phyloP scores from a whole-genome alignment of 2,797 vertebrate species.

The Rhyacichthys aspro region DNA sequence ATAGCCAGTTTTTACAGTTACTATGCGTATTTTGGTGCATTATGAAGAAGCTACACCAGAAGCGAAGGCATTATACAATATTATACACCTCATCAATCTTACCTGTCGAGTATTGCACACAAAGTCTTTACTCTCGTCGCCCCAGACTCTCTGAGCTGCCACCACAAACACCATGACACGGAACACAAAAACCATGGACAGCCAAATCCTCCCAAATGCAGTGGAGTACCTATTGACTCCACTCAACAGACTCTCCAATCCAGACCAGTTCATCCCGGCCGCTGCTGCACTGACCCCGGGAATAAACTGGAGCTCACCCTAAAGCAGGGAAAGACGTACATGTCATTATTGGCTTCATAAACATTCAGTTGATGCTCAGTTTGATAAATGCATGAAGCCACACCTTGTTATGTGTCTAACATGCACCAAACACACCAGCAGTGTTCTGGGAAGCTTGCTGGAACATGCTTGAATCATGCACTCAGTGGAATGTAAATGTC shows the following conservation, averaged over 20 bases:
- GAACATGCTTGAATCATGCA: conserved; percentile 12
- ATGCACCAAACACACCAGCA: not conserved
- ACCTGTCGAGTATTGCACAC: conserved; percentile 90
- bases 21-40: no score
- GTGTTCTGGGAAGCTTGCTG: not conserved
- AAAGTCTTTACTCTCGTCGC: conserved; percentile 90
- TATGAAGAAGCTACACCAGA: no score
- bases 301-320: conserved; percentile 10
- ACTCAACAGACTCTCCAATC: conserved; percentile 84
- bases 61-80: no score
- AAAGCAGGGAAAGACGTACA: not conserved
- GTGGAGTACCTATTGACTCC: conserved; percentile 94
- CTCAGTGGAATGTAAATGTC: not conserved
- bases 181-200: conserved; percentile 94
- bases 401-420: not conserved
- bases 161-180: conserved; percentile 92
- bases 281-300: conserved; percentile 20
- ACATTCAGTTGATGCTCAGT: not conserved
- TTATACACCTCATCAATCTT: conserved; percentile 7
- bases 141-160: conserved; percentile 90
- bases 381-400: not conserved
- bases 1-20: no score
- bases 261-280: conserved; percentile 89
- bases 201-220: conserved; percentile 92
- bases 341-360: no score